Conservation (phyloP, 2,113 vertebrate genomes). For the Limanda limanda region DNA sequence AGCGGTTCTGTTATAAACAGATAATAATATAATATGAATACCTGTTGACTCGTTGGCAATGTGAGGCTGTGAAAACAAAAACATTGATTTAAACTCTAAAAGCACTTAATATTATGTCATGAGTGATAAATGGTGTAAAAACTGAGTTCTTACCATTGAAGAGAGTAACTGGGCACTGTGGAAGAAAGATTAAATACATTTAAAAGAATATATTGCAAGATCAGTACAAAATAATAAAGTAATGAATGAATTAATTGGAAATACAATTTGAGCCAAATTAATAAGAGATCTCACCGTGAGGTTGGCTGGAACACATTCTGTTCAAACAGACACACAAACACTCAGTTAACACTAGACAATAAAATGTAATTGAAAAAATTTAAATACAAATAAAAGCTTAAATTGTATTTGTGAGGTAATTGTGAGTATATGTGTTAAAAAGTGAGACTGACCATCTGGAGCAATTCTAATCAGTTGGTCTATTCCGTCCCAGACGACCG, state of each 20-base stretch:
- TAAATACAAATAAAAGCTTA: background rate
- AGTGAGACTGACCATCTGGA: slow-evolving; percentile 61
- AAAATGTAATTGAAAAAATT: background rate
- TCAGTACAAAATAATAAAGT: background rate
- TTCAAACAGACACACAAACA: background rate
- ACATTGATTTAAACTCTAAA: background rate
- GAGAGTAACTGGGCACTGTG: slow-evolving; percentile 68
- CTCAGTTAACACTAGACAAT: background rate
- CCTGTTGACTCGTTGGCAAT: slow-evolving; percentile 69
- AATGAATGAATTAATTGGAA: background rate
- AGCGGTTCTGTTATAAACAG: background rate
- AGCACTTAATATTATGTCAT: background rate
- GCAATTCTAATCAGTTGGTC: slow-evolving; percentile 46
- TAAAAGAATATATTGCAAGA: background rate
- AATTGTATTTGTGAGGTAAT: background rate
- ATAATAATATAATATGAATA: slow-evolving; percentile 16
- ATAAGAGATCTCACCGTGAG: slow-evolving; percentile 57
- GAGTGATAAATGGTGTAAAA: background rate
- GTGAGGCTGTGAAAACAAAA: slow-evolving; percentile 54
- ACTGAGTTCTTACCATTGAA: slow-evolving; percentile 66
- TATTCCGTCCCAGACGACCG: slow-evolving; percentile 32
- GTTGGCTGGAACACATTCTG: slow-evolving; percentile 67
- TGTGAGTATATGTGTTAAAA: background rate
- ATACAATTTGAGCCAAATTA: background rate
- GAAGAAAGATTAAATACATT: background rate